Evolutionary conservation across 2,797 vertebrate species (phyloP).

Genomic region (Pristis pectinata): DNA sequence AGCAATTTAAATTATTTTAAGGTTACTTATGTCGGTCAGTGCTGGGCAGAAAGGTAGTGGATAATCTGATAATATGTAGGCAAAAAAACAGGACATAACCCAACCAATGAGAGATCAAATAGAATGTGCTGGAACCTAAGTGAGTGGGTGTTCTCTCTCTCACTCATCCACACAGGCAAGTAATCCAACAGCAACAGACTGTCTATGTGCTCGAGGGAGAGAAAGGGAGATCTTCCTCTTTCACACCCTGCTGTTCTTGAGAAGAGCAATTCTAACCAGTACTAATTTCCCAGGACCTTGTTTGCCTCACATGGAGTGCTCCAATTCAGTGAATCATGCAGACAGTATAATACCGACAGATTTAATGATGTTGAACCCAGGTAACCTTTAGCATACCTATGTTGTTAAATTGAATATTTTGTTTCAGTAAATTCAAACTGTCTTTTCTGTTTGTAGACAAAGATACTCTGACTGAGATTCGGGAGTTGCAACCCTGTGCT

Average conservation of each 20-base stretch:
- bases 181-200: slow-evolving; percentile 31
- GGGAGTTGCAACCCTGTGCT: slow-evolving; percentile 69
- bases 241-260: not conserved
- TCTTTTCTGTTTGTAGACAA: slow-evolving; percentile 61
- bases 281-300: not conserved
- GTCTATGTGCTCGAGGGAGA: slow-evolving; percentile 6
- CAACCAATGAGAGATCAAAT: slow-evolving; percentile 36
- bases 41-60: not conserved
- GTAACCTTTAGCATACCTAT: slow-evolving; percentile 10
- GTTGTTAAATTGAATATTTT: not conserved
- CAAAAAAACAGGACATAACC: not conserved
- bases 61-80: not conserved
- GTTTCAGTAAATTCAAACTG: not conserved
- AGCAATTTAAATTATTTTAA: not conserved
- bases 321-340: not conserved
- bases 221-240: slow-evolving; percentile 20
- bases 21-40: not conserved
- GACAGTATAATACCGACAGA: slow-evolving; percentile 7
- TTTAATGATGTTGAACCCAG: slow-evolving; percentile 25
- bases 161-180: slow-evolving; percentile 31
- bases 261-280: not conserved
- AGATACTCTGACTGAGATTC: slow-evolving; percentile 74
- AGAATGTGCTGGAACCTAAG: slow-evolving; percentile 34
- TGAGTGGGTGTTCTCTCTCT: slow-evolving; percentile 37
- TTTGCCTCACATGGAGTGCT: slow-evolving; percentile 13